phyloP scores from a whole-genome alignment of 2,113 vertebrate species.

The Tautogolabrus adspersus region DNA sequence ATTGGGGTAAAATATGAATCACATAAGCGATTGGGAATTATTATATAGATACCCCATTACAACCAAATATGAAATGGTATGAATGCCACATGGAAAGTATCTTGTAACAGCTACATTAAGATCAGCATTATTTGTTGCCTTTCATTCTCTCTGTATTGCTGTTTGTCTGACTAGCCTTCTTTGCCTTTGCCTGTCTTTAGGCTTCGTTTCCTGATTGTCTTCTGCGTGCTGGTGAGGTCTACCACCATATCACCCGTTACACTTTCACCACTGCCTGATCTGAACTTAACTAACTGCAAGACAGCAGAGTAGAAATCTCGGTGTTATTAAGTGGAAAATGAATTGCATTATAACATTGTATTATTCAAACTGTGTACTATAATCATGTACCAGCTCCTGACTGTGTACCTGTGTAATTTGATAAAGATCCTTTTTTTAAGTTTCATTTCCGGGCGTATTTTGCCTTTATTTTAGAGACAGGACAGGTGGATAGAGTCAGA shows the following conservation, averaged over 20 bases:
- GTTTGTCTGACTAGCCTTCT: neutral
- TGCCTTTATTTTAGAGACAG: too few relatives aligned
- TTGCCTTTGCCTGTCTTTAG: constrained; percentile 73
- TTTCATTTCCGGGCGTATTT: too few relatives aligned
- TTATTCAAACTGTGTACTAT: neutral
- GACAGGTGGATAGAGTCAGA: too few relatives aligned
- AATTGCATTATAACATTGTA: neutral
- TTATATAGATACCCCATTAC: too few relatives aligned
- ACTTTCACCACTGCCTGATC: constrained; percentile 82
- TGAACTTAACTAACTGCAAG: neutral
- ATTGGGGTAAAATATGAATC: too few relatives aligned
- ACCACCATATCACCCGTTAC: constrained; percentile 87
- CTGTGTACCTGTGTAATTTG: neutral
- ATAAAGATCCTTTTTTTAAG: neutral
- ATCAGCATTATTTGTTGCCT: too few relatives aligned
- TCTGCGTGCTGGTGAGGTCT: constrained; percentile 87
- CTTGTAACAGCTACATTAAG: too few relatives aligned
- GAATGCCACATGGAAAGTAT: too few relatives aligned
- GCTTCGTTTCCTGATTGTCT: constrained; percentile 87
- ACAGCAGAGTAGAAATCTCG: neutral
- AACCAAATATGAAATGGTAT: too few relatives aligned
- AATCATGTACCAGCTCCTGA: neutral
- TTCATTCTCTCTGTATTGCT: neutral
- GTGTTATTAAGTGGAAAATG: neutral
- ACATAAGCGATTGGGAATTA: too few relatives aligned